Evolutionary conservation across 2,888 invertebrate genomes (phyloP), one percentile per base, ranked within the genome.

Genomic region (Cheilosia impressa): DNA sequence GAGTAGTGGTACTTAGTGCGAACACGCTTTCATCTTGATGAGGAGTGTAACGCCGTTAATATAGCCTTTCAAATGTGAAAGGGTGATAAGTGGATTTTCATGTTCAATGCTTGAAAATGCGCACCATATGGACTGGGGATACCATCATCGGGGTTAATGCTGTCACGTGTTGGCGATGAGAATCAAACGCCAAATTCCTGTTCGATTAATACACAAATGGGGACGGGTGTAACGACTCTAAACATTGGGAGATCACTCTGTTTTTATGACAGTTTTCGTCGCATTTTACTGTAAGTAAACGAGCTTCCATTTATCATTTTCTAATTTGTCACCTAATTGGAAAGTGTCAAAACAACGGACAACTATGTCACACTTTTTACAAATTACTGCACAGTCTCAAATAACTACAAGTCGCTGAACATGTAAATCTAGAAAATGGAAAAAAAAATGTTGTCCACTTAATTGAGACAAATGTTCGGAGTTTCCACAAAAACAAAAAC

Each of bases 21-120:
- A 78, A 87, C 82, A 87, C 77, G 77, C 87, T 87, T 78, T 72
- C 69, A 60, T 69, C 63, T 81, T 34, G 22, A 53, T 73, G 75
- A 57, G 43, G 65, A 65, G 43, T 10, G 15, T 15, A 31, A 65
- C 24, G 57, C 71, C 24, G 15, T 53, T 68, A 22, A 15, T 31
- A 15, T n/a, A 19, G 13, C 60, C 50, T 50, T 63, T 27, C 13
- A 17, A 22, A 19, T 31, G 57, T 38, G 22, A 73, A 84, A 58
- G 69, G 66, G 84, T 79, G 73, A 71, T 84, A 55, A 69, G 69
- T 65, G 69, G 41, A 55, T 75, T 76, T 79, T 84, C 66, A 76
- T 79, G 84, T 84, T 65, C n/a, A 47, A 19, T 50, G 43, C 38
- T 41, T 53, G n/a, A 50, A 17, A 73, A 13, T 41, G 31, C 19